Base-by-base conservation (phyloP, 2,888 invertebrate species). In the Micropterix aruncella region DNA sequence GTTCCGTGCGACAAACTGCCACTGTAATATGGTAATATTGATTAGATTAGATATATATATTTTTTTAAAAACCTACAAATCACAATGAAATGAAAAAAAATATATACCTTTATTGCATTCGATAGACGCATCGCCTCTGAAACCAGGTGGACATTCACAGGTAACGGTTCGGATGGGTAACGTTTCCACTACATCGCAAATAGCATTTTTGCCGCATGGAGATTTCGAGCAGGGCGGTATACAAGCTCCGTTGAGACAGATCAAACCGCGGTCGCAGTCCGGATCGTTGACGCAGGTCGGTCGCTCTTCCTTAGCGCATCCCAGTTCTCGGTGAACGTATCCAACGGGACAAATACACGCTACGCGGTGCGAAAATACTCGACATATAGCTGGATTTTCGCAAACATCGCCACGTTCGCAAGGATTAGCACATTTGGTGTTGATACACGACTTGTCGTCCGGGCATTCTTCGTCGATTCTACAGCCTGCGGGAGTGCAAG, bases 141-240 rank as follows among this genome's bases (percentile, higher is more conserved):
- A 90, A 48, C 90, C 91, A 27, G 85, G 83, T 39, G 83, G 60
- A 59, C 93, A 93, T 62, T 87, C 84, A 57, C 92, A 93, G 48
- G 87, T 78, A 84, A 92, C 86, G 5, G 91, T 91, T 57, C 86
- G 75, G 1, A 92, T 83, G 7, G 91, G 89, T 42, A 79, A 67
- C 0, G 91, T 89, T 57, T 91, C 84, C 19, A 86, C 65, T 2
- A 88, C 82, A 48, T 76, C 79, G 57, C 91, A 91, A 46, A 78
- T 72, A 0, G 89, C 82, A 56, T 89, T 88, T 1, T 75, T 73
- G 4, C 87, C 89, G 56, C 92, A 93, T 0, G 91, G 90, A 27
- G 27, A 27, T 41, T 77, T 77, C 39, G 72, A 69, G 58, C 93
- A 93, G 9, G 92, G 90, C 61, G 92, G 85, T 3, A 84, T 77